Evolutionary conservation across 1,140 invertebrate genomes (phyloP).

Genomic region (Maconellicoccus hirsutus): DNA sequence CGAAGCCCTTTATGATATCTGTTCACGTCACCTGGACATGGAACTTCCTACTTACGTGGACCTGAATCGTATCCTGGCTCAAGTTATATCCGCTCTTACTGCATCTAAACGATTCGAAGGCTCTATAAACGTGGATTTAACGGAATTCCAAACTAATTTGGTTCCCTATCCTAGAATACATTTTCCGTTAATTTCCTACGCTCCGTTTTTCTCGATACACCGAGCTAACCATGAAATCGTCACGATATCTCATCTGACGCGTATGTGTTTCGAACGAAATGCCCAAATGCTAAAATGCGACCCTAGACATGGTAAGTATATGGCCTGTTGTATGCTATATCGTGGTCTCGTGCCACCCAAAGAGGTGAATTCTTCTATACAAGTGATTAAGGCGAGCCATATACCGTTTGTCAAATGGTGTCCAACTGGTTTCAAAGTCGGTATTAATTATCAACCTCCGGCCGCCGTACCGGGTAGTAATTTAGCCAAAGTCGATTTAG

Average conservation of each 20-base stretch:
- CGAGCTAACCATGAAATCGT: slow-evolving; percentile 69
- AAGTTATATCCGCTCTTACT: slow-evolving; percentile 43
- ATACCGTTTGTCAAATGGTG: slow-evolving; percentile 52
- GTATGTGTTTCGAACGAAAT: slow-evolving; percentile 23
- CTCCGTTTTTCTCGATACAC: slow-evolving; percentile 67
- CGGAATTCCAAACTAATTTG: slow-evolving; percentile 56
- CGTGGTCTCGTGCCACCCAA: slow-evolving; percentile 47
- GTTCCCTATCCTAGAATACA: no score
- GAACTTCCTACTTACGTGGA: slow-evolving; percentile 47
- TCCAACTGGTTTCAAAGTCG: slow-evolving; percentile 43
- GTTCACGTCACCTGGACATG: slow-evolving; percentile 42
- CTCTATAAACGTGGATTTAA: slow-evolving; percentile 49
- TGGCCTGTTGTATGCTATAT: slow-evolving; percentile 49
- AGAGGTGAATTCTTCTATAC: slow-evolving; percentile 47
- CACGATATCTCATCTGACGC: slow-evolving; percentile 43
- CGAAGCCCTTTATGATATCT: slow-evolving; percentile 56
- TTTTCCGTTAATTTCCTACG: slow-evolving; percentile 63
- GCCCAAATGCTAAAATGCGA: slow-evolving; percentile 47
- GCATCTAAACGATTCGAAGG: slow-evolving; percentile 47
- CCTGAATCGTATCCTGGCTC: slow-evolving; percentile 44
- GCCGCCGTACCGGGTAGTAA: slow-evolving; percentile 28
- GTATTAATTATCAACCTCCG: slow-evolving; percentile 30
- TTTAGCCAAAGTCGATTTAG: neutral
- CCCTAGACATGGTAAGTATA: slow-evolving; percentile 38
- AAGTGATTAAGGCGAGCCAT: slow-evolving; percentile 33